Evolutionary conservation across 2,113 vertebrate species (phyloP).

Genomic region (Globicephala melas): DNA sequence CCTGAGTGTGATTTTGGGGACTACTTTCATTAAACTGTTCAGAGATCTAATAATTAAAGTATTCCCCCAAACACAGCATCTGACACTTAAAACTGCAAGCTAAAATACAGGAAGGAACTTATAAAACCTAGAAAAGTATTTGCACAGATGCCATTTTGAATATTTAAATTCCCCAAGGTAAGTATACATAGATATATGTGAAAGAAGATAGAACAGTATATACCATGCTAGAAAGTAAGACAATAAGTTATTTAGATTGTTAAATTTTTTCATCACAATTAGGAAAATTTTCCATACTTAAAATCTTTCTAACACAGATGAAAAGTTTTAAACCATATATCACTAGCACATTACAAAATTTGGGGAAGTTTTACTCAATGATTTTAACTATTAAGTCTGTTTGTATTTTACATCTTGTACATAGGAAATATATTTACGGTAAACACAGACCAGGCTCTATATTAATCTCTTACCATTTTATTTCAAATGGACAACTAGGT

Average conservation of each 20-base stretch:
- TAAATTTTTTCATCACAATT: background rate
- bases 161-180: background rate
- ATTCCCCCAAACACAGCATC: background rate
- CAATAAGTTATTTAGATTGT: background rate
- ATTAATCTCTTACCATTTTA: background rate
- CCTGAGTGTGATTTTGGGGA: background rate
- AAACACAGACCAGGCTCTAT: slow-evolving; percentile 32
- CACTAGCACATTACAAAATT: slow-evolving; percentile 29
- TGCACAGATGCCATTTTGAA: background rate
- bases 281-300: background rate
- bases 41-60: background rate
- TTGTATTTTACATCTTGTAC: slow-evolving; percentile 59
- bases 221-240: background rate
- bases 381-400: slow-evolving; percentile 43
- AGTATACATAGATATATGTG: background rate
- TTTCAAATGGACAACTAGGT: slow-evolving; percentile 21
- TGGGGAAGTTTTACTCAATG: slow-evolving; percentile 35
- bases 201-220: background rate
- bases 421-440: slow-evolving; percentile 31
- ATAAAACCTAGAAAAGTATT: background rate
- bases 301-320: background rate
- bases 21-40: background rate
- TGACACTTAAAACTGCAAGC: background rate
- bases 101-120: background rate
- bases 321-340: background rate